Evolutionary conservation across 2,113 vertebrate species (phyloP).

Genomic region (Salvelinus namaycush): DNA sequence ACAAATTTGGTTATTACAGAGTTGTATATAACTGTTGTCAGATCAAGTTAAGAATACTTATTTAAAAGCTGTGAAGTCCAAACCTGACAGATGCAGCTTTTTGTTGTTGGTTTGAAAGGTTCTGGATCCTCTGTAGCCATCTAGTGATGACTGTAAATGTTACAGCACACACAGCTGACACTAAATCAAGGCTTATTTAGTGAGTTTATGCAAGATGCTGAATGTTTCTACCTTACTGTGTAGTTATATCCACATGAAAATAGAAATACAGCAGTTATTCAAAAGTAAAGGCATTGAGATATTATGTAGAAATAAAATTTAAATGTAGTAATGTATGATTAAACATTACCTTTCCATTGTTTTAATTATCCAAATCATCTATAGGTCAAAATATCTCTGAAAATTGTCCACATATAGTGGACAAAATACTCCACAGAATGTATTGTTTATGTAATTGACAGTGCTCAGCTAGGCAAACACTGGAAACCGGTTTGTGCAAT

Average conservation of each 20-base stretch:
- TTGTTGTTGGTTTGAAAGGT: not conserved
- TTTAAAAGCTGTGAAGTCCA: not conserved
- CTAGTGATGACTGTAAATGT: slow-evolving; percentile 5
- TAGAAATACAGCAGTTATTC: not conserved
- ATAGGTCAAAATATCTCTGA: not conserved
- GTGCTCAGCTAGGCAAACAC: not conserved
- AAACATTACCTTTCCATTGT: not conserved
- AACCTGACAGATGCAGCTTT: not conserved
- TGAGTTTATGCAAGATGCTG: slow-evolving; percentile 20
- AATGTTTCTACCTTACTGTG: not conserved
- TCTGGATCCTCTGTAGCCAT: not conserved
- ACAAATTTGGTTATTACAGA: not conserved
- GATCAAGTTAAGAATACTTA: not conserved
- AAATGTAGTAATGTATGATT: not conserved
- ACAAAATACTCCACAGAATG: not conserved
- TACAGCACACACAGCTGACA: not conserved
- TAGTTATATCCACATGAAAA: not conserved
- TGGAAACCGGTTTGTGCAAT: not conserved
- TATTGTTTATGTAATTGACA: not conserved
- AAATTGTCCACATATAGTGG: not conserved
- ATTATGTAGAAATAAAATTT: not conserved
- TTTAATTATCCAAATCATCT: not conserved
- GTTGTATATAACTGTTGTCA: not conserved
- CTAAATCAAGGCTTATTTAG: not conserved
- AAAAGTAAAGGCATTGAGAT: not conserved